These are phyloP conservation scores for Aricia agestis DNA, from an alignment of 1,140 invertebrate genomes.

Conservation along the genomic window DNA sequence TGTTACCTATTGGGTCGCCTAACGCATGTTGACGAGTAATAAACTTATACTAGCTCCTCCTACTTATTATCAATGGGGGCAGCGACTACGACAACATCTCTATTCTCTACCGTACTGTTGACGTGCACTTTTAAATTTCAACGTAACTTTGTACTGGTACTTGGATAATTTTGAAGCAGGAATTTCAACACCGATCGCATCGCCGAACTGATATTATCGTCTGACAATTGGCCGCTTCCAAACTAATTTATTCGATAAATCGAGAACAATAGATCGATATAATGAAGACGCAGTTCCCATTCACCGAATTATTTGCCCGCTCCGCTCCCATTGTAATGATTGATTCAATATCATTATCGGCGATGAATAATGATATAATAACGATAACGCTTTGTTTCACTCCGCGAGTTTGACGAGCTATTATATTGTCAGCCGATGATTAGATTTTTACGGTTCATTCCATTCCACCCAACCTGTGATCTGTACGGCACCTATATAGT, in stretches of 20 bases:
- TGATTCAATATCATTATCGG: constrained; percentile 1
- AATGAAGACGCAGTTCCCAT: constrained; percentile 5
- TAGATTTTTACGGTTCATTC: background rate
- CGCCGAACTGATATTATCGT: background rate
- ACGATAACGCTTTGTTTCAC: constrained; percentile 13
- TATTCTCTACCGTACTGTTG: too few relatives aligned
- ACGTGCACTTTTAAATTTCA: too few relatives aligned
- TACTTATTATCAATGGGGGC: too few relatives aligned
- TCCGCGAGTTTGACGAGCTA: background rate
- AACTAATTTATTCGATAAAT: constrained; percentile 1
- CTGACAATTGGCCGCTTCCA: background rate
- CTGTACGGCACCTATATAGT: background rate
- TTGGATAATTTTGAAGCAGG: background rate
- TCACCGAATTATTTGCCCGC: background rate
- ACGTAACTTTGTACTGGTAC: background rate
- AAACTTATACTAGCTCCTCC: too few relatives aligned
- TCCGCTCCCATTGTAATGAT: constrained; percentile 4
- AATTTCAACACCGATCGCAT: background rate
- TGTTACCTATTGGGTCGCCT: background rate
- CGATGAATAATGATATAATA: constrained; percentile 14
- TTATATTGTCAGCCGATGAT: background rate
- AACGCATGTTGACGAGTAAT: too few relatives aligned
- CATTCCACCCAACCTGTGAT: background rate
- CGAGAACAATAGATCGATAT: constrained; percentile 5
- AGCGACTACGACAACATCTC: too few relatives aligned